Evolutionary conservation across 1,140 invertebrate species (phyloP).

Genomic region (Eupristina koningsbergeri): DNA sequence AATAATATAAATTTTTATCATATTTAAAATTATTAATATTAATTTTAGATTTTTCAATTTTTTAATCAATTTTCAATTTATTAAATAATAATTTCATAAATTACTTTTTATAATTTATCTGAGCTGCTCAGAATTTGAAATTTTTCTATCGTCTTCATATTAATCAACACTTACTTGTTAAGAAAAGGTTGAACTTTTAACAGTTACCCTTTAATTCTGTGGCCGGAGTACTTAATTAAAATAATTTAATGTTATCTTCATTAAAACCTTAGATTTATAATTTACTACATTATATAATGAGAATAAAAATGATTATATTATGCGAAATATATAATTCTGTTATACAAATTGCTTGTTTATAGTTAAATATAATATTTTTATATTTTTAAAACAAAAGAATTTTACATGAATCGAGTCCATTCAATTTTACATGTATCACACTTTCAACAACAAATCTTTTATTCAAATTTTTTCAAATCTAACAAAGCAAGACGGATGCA

Average conservation of each 20-base stretch:
- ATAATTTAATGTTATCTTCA: slow-evolving; percentile 35
- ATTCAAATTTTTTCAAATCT: background rate
- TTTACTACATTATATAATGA: background rate
- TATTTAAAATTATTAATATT: background rate
- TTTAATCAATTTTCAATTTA: background rate
- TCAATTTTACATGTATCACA: background rate
- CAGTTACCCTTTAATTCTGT: slow-evolving; percentile 49
- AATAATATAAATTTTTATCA: background rate
- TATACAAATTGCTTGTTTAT: slow-evolving; percentile 20
- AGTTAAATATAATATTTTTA: slow-evolving; percentile 33
- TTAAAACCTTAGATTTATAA: slow-evolving; percentile 20
- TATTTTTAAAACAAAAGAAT: slow-evolving; percentile 25
- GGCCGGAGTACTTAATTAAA: slow-evolving; percentile 28
- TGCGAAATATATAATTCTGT: background rate
- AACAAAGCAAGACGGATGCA: background rate
- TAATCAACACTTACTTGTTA: background rate
- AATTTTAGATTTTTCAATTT: background rate
- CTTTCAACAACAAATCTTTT: no score
- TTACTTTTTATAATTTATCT: background rate
- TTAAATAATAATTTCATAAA: background rate
- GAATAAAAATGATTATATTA: slow-evolving; percentile 26
- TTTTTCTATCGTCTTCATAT: background rate
- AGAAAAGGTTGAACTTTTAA: slow-evolving; percentile 3
- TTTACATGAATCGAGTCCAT: background rate
- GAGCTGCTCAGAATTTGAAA: background rate